phyloP scores from a whole-genome alignment of 1,140 invertebrate genomes.

The Hylaeus volcanicus region DNA sequence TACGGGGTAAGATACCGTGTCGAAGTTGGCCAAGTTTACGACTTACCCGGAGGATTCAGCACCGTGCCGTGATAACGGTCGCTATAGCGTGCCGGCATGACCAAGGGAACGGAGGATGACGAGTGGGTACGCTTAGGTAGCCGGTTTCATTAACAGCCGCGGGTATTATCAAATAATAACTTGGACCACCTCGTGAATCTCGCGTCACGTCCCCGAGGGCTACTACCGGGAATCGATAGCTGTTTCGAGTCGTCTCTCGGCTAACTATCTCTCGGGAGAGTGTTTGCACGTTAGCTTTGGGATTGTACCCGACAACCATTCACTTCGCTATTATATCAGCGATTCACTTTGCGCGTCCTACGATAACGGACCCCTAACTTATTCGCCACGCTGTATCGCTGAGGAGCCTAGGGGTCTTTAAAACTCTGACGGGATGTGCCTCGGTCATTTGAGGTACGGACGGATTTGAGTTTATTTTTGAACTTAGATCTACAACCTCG shows the following conservation, averaged over 20 bases:
- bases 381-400: not conserved
- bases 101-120: not conserved
- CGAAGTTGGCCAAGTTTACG: constrained; percentile 61
- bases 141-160: constrained; percentile 56
- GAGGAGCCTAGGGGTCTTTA: too few relatives aligned
- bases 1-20: constrained; percentile 50
- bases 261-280: not conserved
- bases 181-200: constrained; percentile 1
- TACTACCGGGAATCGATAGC: constrained; percentile 1
- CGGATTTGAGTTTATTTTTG: too few relatives aligned
- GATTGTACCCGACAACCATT: not conserved
- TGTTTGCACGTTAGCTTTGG: not conserved
- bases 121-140: constrained; percentile 26
- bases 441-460: too few relatives aligned
- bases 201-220: not conserved
- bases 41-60: constrained; percentile 42
- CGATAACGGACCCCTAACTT: too few relatives aligned
- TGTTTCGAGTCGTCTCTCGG: not conserved
- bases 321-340: not conserved
- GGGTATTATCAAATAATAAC: constrained; percentile 65
- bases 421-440: too few relatives aligned
- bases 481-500: too few relatives aligned
- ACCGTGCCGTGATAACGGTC: constrained; percentile 47
- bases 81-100: not conserved
- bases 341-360: too few relatives aligned